Evolutionary conservation across 2,888 invertebrate species (phyloP).

Genomic region (Lepeophtheirus nordmannii): DNA sequence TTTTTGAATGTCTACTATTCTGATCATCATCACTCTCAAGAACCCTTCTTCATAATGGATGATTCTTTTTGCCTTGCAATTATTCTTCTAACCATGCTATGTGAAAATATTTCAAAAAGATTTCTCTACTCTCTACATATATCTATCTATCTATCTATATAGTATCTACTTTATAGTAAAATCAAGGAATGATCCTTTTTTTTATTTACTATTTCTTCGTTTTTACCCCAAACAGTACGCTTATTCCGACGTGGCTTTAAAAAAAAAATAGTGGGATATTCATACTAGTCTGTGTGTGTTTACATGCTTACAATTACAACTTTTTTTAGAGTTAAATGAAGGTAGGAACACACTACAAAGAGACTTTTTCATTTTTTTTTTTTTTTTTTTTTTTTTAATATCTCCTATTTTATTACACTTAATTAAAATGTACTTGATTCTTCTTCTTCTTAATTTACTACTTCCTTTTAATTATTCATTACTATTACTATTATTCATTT

Average conservation of each 20-base stretch:
- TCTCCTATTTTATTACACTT: constrained; percentile 2
- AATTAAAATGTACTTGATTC: no score
- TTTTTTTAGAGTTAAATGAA: constrained; percentile 1
- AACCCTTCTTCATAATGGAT: no score
- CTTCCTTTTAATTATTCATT: background rate
- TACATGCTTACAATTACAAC: constrained; percentile 8
- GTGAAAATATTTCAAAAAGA: background rate
- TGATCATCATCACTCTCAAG: no score
- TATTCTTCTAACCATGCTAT: background rate
- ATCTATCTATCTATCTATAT: no score
- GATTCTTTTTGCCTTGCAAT: background rate
- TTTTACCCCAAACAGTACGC: constrained; percentile 28
- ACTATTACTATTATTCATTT: no score
- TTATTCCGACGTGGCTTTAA: constrained; percentile 29
- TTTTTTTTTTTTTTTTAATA: background rate
- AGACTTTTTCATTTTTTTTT: background rate
- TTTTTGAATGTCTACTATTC: no score
- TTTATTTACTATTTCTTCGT: background rate
- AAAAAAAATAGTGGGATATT: no score
- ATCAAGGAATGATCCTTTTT: no score
- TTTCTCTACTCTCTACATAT: background rate
- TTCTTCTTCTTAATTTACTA: constrained; percentile 1
- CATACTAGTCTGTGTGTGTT: constrained; percentile 23
- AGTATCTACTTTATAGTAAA: no score
- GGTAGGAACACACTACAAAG: background rate